Evolutionary conservation across 1,140 invertebrate species (phyloP).

Genomic region (Dendroctonus ponderosae): DNA sequence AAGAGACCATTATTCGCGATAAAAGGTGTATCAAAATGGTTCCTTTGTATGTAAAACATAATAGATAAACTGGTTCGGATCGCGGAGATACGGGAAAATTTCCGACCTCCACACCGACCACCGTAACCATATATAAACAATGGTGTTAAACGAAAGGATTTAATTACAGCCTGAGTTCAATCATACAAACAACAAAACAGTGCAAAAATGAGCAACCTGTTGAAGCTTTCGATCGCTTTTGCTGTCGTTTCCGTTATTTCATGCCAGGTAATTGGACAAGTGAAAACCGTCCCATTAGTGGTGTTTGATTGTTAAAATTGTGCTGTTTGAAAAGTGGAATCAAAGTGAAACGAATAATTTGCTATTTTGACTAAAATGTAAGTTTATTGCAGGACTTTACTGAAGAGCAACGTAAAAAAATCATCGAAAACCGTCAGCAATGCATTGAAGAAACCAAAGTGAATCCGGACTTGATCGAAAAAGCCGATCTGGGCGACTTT

Average conservation of each 20-base stretch:
- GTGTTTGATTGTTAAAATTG: not conserved
- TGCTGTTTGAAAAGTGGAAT: not conserved
- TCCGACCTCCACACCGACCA: conserved; percentile 20
- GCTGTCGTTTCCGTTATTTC: conserved; percentile 12
- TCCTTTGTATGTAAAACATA: conserved; percentile 20
- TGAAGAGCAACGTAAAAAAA: conserved; percentile 35
- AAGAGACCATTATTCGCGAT: conserved; percentile 2
- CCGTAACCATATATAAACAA: conserved; percentile 27
- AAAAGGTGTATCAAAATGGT: conserved; percentile 5
- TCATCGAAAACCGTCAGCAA: conserved; percentile 37
- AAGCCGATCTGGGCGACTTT: conserved; percentile 47
- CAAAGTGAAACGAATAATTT: not conserved
- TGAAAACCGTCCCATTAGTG: not conserved
- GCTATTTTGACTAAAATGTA: conserved; percentile 3
- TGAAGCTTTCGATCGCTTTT: conserved; percentile 19
- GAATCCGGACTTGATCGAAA: conserved; percentile 43
- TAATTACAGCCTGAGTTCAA: conserved; percentile 15
- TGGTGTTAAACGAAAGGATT: conserved; percentile 20
- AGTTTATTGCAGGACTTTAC: conserved; percentile 30
- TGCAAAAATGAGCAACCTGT: conserved; percentile 19
- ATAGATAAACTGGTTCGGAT: conserved; percentile 14
- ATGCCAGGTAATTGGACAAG: conserved; percentile 22
- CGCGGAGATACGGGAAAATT: conserved; percentile 28
- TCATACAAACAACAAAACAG: conserved; percentile 5
- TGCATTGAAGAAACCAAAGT: conserved; percentile 46